Base-by-base conservation (phyloP, 2,113 vertebrate genomes). In the Chaetodon auriga region DNA sequence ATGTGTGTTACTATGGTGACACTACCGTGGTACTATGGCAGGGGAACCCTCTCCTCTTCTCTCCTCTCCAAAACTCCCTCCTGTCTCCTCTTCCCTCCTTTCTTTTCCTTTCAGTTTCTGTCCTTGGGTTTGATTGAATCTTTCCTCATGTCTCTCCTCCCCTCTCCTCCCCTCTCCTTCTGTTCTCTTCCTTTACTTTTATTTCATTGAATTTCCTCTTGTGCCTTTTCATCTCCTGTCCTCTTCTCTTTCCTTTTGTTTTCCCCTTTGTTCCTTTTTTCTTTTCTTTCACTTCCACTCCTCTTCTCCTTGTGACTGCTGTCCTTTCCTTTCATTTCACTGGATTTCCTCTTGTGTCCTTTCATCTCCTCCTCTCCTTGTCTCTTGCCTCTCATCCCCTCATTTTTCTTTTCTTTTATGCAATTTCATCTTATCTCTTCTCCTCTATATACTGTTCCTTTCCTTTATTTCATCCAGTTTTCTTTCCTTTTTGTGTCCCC, bases 1-100 rank as follows among this genome's bases (percentile, higher is more conserved):
- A 61, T 84, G 77, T 82, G 88, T 87, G 90, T 92, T 90, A 89
- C 89, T 87, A 91, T 88, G 85, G 87, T 57, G 85, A 91, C 75
- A 80, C 80, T 70, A 68, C 62, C 76, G 8, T 66, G 66, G 66
- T 74, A 53, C 81, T 73, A 30, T 54, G 19, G 68, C 46, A 38
- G 54, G 23, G 49, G 60, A 81, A 74, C 68, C n/a, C 48, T 76
- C 64, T 41, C 30, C 43, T 75, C 58, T n/a, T 3, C 57, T 49
- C 48, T 36, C 62, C 41, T 48, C 58, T 68, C 19, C 25, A 30
- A 30, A 30, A 41, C 8, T 8, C 38, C 5, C 57, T 49, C 48
- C 36, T 63, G 35, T 48, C 58, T 68, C 19, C 25, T 72, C 13
- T 62, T 45, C 30, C 10, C 21, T 49, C 5, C 16, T 82, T 46